phyloP scores from a whole-genome alignment of 2,797 vertebrate species.

The Bradypus variegatus region DNA sequence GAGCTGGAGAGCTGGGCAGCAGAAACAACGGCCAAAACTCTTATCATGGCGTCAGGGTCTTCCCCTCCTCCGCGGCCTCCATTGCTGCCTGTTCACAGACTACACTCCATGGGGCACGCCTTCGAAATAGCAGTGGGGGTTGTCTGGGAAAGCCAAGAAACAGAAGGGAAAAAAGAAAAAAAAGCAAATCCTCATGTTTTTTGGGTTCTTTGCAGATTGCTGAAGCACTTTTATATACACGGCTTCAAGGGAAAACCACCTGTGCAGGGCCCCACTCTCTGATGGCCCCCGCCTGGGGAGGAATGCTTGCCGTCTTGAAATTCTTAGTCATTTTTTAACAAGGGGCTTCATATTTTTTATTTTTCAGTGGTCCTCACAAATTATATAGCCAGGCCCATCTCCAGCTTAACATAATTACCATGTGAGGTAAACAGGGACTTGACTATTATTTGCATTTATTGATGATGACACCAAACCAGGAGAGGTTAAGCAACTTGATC shows the following conservation, averaged over 20 bases:
- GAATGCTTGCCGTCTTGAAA: not conserved
- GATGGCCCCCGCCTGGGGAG: not conserved
- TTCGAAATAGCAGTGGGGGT: not conserved
- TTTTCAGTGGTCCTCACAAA: not conserved
- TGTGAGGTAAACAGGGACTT: not conserved
- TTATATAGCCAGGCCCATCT: not conserved
- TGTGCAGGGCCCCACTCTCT: not conserved
- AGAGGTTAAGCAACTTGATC: not conserved
- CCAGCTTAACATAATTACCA: not conserved
- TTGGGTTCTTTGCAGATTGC: not conserved
- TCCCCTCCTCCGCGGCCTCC: fast-evolving
- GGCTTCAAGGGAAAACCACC: not conserved
- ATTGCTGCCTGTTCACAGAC: not conserved
- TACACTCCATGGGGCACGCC: fast-evolving
- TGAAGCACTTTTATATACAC: not conserved
- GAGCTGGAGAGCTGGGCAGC: not conserved
- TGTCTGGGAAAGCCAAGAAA: not conserved
- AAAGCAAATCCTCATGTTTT: not conserved
- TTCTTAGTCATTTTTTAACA: not conserved
- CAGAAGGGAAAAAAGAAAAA: not conserved
- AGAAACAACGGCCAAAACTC: not conserved
- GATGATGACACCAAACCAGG: not conserved
- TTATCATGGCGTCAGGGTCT: not conserved
- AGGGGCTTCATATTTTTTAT: not conserved
- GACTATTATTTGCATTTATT: not conserved